A percentile compares a stretch with the other conserved stretches of the same genome.
These are phyloP conservation scores for Serranus cabrilla DNA, from an alignment of 2,797 vertebrate genomes.

Conservation along the genomic window DNA sequence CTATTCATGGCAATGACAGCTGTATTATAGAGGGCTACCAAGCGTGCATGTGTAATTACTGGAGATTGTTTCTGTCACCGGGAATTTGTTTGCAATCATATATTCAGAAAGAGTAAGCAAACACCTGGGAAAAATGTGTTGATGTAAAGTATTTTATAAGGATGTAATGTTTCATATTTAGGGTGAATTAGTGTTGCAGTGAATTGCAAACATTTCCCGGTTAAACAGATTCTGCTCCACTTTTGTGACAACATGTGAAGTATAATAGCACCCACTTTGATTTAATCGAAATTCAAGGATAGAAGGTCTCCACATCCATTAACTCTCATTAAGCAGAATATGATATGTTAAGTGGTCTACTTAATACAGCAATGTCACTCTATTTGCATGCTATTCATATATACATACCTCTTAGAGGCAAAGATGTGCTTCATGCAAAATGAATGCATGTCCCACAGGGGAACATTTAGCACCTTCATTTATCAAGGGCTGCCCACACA, in stretches of 20 bases:
- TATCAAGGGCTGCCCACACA: not conserved
- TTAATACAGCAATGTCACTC: not conserved
- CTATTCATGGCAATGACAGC: conserved; percentile 1
- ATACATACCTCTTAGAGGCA: not conserved
- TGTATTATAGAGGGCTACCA: not conserved
- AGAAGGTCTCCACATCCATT: not conserved
- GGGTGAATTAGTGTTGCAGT: not conserved
- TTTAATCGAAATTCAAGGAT: not conserved
- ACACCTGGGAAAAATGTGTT: not conserved
- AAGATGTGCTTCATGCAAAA: not conserved
- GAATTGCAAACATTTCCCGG: not conserved
- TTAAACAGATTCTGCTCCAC: not conserved
- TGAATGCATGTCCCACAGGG: not conserved
- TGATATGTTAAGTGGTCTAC: not conserved
- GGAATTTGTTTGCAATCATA: not conserved
- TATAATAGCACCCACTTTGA: not conserved
- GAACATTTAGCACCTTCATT: not conserved
- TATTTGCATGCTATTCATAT: not conserved
- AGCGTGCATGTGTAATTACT: conserved; percentile 12
- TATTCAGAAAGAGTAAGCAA: not conserved
- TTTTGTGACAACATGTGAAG: not conserved
- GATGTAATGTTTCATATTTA: not conserved
- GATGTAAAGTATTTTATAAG: not conserved
- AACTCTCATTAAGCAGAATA: not conserved
- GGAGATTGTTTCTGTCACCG: not conserved